Evolutionary conservation across 2,888 invertebrate species (phyloP).

Genomic region (Tetragonula carbonaria): DNA sequence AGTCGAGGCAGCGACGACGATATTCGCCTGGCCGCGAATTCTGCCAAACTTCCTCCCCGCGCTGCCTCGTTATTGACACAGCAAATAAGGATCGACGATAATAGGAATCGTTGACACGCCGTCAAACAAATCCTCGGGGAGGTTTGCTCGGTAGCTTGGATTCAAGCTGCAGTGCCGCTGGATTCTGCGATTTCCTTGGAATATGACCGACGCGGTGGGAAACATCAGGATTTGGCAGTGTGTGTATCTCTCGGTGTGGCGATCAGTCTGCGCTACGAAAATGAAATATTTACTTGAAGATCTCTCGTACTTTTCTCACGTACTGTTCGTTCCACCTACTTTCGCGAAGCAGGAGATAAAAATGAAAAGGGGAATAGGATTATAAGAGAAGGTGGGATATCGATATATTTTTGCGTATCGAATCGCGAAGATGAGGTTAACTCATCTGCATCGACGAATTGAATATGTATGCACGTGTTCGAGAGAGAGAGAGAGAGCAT

Average conservation of each 20-base stretch:
- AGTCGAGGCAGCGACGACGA: neutral
- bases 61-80: conserved; percentile 58
- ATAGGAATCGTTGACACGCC: conserved; percentile 73
- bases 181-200: conserved; percentile 7
- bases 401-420: too few species aligned
- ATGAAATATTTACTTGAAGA: conserved; percentile 13
- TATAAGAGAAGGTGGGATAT: too few species aligned
- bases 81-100: conserved; percentile 73
- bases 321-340: too few species aligned
- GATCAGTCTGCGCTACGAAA: neutral
- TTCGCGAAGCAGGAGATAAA: too few species aligned
- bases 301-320: too few species aligned
- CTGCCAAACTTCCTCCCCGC: conserved; percentile 19
- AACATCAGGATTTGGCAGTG: neutral
- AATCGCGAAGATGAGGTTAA: too few species aligned
- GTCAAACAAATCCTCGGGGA: conserved; percentile 60
- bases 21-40: neutral
- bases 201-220: neutral
- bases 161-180: neutral
- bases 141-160: conserved; percentile 9
- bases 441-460: too few species aligned
- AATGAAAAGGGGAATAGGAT: too few species aligned
- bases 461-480: too few species aligned
- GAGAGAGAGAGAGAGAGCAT: too few species aligned
- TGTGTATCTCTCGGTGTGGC: neutral